These are phyloP conservation scores for Drosophila quadrilineata DNA, from an alignment of 1,140 invertebrate genomes.

Conservation along the genomic window DNA sequence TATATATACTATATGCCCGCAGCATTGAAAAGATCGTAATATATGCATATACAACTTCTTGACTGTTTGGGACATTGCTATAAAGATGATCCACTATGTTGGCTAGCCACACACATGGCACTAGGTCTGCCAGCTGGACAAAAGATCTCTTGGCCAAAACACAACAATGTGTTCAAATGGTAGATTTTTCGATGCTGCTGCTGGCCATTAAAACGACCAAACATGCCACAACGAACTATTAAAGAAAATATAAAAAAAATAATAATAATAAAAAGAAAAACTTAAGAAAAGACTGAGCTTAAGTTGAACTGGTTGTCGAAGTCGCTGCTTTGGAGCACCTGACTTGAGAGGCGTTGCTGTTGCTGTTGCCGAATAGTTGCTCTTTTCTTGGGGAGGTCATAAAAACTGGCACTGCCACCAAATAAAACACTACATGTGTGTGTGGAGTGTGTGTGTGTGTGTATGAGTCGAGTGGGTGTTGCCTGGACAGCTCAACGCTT, in stretches of 20 bases:
- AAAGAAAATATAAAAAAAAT: conserved; percentile 30
- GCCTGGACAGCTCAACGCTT: conserved; percentile 28
- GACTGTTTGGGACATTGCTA: not conserved
- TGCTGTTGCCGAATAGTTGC: conserved; percentile 19
- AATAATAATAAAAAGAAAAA: not conserved
- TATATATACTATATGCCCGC: not conserved
- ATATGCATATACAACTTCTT: no score
- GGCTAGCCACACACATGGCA: conserved; percentile 20
- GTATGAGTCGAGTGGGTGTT: conserved; percentile 38
- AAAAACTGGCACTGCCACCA: conserved; percentile 69
- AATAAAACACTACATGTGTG: conserved; percentile 39
- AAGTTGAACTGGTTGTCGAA: no score
- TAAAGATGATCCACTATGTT: no score
- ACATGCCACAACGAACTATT: conserved; percentile 47
- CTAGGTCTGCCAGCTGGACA: conserved; percentile 1
- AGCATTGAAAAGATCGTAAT: no score
- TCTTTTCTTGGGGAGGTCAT: conserved; percentile 61
- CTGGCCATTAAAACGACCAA: conserved; percentile 55
- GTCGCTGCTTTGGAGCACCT: no score
- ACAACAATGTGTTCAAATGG: conserved; percentile 61
- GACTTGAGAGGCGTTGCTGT: conserved; percentile 58
- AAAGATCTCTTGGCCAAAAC: conserved; percentile 39
- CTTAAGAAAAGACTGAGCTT: conserved; percentile 47
- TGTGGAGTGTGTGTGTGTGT: not conserved
- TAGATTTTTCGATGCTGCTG: conserved; percentile 61